Percentiles rank a stretch among this genome's conserved stretches.
These are phyloP conservation scores for Mohoua ochrocephala DNA, from an alignment of 2,113 vertebrate species.

Conservation along the genomic window DNA sequence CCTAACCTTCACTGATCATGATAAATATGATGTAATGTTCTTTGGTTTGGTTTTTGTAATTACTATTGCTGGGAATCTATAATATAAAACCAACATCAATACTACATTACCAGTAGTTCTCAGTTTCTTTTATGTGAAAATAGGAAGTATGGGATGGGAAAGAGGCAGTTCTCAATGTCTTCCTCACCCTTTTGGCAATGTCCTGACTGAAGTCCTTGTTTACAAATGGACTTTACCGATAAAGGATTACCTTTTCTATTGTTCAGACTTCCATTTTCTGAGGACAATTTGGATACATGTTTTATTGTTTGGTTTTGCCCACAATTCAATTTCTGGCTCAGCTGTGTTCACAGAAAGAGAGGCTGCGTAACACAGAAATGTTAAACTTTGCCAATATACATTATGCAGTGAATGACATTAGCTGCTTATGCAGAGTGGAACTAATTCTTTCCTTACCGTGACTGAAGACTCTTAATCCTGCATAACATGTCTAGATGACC, in stretches of 20 bases:
- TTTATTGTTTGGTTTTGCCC: not conserved
- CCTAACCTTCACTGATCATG: not conserved
- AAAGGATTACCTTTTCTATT: not conserved
- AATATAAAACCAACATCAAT: not conserved
- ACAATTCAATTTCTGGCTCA: not conserved
- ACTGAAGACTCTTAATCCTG: conserved; percentile 95
- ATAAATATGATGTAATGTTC: not conserved
- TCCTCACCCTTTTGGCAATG: not conserved
- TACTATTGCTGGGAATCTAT: not conserved
- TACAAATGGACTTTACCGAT: not conserved
- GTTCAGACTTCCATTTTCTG: not conserved
- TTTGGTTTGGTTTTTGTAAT: not conserved
- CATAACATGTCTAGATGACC: conserved; percentile 96
- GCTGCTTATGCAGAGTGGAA: not conserved
- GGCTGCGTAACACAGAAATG: not conserved
- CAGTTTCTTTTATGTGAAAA: not conserved
- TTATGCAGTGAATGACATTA: not conserved
- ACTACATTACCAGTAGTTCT: not conserved
- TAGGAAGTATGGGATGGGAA: not conserved
- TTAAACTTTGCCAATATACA: not conserved
- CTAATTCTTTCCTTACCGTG: conserved; percentile 75
- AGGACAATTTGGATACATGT: not conserved
- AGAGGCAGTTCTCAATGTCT: not conserved
- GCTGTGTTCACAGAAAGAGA: not conserved
- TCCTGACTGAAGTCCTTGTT: not conserved